Evolutionary conservation across 2,797 vertebrate species (phyloP), one percentile per base, ranked within the genome.

Genomic region (Phalloptychus januarius): DNA sequence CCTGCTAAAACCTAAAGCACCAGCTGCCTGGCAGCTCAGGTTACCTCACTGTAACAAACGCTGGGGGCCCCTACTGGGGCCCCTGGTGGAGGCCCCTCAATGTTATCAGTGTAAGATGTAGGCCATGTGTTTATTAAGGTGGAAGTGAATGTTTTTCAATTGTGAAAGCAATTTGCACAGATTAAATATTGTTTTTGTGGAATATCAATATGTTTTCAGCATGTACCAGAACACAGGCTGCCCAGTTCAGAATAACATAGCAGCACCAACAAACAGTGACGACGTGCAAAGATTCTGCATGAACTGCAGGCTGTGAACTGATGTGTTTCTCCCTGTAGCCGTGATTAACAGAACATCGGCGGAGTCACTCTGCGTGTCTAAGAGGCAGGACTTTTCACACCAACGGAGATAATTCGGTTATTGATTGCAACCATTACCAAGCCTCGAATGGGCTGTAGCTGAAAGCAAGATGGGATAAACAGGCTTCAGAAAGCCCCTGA

Each of bases 371-470:
- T 31, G 28, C 6, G 13, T 61, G 31, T 63, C 74, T 84, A 77
- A 86, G 74, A 61, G 84, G 70, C 72, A 79, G 87, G 72, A 79
- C 67, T 52, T 61, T 61, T 61, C 58, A 33, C 58, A 61, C 58
- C 31, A 71, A 74, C 67, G 40, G 40, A 40, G 71, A 81, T 81
- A 89, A 84, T 90, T 94, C 83, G 81, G 84, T 93, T 94, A 94
- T 88, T 89, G 87, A 90, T 93, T 85, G 87, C 80, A 75, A 75
- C 80, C 87, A 85, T 93, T 92, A 85, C 61, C 46, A 48, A 82
- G 75, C 79, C 70, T 76, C 46, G 84, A 61, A 61, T 61, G 31
- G 31, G 28, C 12, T 61, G 31, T 89, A 88, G 78, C 83, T 81
- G 82, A 86, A 87, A 89, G 38, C 52, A 75, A 84, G 87, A 71